These are phyloP conservation scores for Drosophila affinis DNA, from an alignment of 2,888 invertebrate species.

Conservation along the genomic window DNA sequence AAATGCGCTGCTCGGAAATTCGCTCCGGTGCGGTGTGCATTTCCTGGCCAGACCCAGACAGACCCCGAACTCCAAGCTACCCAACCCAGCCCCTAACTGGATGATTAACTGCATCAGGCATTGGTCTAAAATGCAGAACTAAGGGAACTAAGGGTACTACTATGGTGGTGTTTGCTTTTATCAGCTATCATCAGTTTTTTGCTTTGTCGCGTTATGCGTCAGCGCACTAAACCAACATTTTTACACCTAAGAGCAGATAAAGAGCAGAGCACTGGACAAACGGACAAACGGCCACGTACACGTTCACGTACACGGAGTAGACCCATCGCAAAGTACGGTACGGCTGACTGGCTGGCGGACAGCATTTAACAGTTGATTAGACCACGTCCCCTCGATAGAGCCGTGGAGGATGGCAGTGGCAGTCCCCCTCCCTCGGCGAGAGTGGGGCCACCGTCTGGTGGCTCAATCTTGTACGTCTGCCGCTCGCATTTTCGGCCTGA, in stretches of 20 bases:
- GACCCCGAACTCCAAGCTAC: slow-evolving; percentile 2
- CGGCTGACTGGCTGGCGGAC: slow-evolving; percentile 27
- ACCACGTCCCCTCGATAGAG: slow-evolving; percentile 21
- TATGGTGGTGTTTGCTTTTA: slow-evolving; percentile 46
- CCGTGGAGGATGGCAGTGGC: background rate
- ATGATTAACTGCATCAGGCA: slow-evolving; percentile 62
- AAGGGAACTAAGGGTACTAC: too few species aligned
- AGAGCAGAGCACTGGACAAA: slow-evolving; percentile 3
- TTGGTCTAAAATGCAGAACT: background rate
- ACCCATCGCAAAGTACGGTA: background rate
- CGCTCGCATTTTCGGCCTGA: slow-evolving; percentile 50
- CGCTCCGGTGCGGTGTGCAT: slow-evolving; percentile 49
- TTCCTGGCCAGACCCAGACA: slow-evolving; percentile 57
- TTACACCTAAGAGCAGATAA: slow-evolving; percentile 73
- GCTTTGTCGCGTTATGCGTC: slow-evolving; percentile 68
- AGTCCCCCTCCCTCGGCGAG: background rate
- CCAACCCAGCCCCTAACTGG: slow-evolving; percentile 12
- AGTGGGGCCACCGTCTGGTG: background rate
- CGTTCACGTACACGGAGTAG: background rate
- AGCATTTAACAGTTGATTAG: slow-evolving; percentile 71
- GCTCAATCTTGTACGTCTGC: slow-evolving; percentile 8
- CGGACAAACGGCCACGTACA: background rate
- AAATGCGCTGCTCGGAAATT: slow-evolving; percentile 32
- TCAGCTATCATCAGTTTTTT: slow-evolving; percentile 59
- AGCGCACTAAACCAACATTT: slow-evolving; percentile 78